These are phyloP conservation scores for Calliopsis andreniformis DNA, from an alignment of 1,140 invertebrate genomes.

Conservation along the genomic window DNA sequence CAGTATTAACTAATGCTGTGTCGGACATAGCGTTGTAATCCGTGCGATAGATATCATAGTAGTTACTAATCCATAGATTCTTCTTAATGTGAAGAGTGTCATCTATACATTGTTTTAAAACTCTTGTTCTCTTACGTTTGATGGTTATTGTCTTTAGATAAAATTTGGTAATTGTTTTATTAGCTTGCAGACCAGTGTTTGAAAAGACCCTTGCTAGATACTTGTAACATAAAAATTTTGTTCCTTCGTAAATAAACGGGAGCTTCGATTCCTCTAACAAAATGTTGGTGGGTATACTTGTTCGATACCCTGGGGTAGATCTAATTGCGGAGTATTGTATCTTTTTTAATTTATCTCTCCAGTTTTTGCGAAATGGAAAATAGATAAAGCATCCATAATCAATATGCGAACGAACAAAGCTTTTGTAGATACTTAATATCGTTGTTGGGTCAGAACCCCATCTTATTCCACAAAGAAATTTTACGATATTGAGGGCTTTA, in stretches of 20 bases:
- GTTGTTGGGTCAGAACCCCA: neutral
- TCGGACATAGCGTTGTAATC: neutral
- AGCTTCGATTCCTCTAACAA: neutral
- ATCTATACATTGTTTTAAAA: neutral
- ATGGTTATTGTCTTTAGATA: neutral
- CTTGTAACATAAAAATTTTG: neutral
- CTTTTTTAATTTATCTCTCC: neutral
- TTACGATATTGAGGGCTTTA: neutral
- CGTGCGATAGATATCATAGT: neutral
- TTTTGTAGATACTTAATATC: neutral
- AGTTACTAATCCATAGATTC: neutral
- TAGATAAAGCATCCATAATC: neutral
- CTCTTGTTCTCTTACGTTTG: neutral
- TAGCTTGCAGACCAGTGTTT: neutral
- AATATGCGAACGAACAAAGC: neutral
- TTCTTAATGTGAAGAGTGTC: neutral
- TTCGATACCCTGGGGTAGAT: neutral
- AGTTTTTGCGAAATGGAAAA: neutral
- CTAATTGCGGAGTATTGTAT: neutral
- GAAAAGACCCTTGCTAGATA: neutral
- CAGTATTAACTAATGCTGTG: neutral
- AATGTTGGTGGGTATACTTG: no score
- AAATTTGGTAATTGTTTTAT: neutral
- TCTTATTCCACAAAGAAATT: neutral
- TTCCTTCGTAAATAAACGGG: neutral